A percentile compares a stretch with the other conserved stretches of the same genome.
Conservation (phyloP, 2,797 vertebrate species). For the Agapornis canus region DNA sequence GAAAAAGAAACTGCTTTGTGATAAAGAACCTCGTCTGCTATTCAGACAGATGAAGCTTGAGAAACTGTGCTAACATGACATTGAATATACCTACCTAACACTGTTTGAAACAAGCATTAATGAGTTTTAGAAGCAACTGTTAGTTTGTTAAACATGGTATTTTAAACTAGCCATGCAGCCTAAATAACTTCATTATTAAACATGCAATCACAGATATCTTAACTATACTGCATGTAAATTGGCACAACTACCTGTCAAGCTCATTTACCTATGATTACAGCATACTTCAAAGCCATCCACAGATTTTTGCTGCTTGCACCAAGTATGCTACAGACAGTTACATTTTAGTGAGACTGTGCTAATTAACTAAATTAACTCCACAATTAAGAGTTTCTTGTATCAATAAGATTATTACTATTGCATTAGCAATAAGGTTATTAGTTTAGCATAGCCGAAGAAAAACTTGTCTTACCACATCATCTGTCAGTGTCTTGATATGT, state of each 20-base stretch:
- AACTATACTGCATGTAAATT: not conserved
- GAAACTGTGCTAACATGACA: not conserved
- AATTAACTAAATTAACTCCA: slow-evolving; percentile 11
- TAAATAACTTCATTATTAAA: not conserved
- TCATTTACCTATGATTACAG: not conserved
- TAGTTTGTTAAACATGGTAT: not conserved
- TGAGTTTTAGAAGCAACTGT: not conserved
- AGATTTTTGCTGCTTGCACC: not conserved
- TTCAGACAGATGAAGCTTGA: not conserved
- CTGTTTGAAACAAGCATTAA: not conserved
- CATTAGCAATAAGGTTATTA: slow-evolving; percentile 37
- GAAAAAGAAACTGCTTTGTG: not conserved
- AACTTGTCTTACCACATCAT: slow-evolving; percentile 91
- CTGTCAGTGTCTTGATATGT: slow-evolving; percentile 93
- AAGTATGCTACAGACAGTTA: slow-evolving; percentile 1
- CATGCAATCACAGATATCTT: not conserved
- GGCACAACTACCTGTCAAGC: not conserved
- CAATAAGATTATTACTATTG: slow-evolving; percentile 15
- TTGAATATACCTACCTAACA: not conserved
- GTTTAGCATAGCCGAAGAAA: slow-evolving; percentile 26
- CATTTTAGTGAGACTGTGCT: slow-evolving; percentile 6
- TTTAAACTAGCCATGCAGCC: slow-evolving; percentile 9
- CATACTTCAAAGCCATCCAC: not conserved
- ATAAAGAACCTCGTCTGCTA: not conserved
- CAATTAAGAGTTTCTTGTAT: slow-evolving; percentile 2